Percentiles rank a stretch among this genome's conserved stretches.
These are phyloP conservation scores for Serrognathus titanus DNA, from an alignment of 2,888 invertebrate species.

Conservation along the genomic window DNA sequence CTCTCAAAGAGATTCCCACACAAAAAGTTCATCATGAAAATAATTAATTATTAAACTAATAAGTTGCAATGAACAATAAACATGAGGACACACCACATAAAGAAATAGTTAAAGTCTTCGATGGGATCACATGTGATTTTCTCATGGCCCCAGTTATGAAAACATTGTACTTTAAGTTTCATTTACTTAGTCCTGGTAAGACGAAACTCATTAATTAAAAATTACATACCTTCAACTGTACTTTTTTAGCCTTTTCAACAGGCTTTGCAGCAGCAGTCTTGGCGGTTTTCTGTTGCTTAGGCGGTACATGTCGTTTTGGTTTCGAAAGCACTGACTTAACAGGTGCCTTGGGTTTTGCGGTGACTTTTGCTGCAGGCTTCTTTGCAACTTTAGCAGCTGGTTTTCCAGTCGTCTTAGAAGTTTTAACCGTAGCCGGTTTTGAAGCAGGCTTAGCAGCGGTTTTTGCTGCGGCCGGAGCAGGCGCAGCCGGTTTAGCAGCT, in stretches of 20 bases:
- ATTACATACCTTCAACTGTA: constrained; percentile 72
- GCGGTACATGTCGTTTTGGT: constrained; percentile 54
- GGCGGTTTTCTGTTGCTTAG: constrained; percentile 40
- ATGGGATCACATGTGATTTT: no score
- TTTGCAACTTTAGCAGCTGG: constrained; percentile 37
- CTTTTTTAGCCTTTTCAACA: constrained; percentile 77
- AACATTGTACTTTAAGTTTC: no score
- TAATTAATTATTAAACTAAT: constrained; percentile 1
- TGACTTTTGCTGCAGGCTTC: constrained; percentile 47
- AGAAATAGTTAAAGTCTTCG: no score
- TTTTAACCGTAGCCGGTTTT: constrained; percentile 52
- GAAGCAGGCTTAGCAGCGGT: constrained; percentile 52
- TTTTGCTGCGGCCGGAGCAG: constrained; percentile 36
- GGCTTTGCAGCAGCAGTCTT: constrained; percentile 33
- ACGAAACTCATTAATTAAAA: neutral
- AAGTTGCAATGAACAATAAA: no score
- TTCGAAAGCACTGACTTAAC: constrained; percentile 34
- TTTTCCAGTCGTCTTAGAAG: constrained; percentile 49
- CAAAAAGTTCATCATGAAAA: constrained; percentile 46
- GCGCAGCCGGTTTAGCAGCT: constrained; percentile 45
- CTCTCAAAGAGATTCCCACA: constrained; percentile 58
- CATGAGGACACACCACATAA: no score
- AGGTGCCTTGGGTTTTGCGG: constrained; percentile 47
- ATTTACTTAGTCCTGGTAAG: no score
- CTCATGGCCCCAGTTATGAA: no score